Percentiles rank a stretch among this genome's conserved stretches.
Conservation (phyloP, 2,797 vertebrate species). For the Melanotaenia maccullochi region DNA sequence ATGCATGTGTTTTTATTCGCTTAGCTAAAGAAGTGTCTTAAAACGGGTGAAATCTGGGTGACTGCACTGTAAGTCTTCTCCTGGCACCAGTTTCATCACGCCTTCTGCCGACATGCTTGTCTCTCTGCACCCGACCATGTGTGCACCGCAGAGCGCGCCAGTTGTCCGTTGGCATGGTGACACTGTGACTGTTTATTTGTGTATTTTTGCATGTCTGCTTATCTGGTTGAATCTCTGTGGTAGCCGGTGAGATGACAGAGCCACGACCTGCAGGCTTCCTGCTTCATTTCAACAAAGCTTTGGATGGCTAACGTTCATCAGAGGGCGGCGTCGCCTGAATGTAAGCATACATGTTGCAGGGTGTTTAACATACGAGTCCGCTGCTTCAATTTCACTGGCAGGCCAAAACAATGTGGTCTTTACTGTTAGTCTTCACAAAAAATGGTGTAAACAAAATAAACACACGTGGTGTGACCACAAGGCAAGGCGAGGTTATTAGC, state of each 20-base stretch:
- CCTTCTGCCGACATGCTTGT: slow-evolving; percentile 35
- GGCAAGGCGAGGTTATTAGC: too few species aligned
- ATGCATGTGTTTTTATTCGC: background rate
- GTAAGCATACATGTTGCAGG: too few species aligned
- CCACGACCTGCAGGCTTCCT: slow-evolving; percentile 60
- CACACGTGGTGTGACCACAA: too few species aligned
- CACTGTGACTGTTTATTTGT: slow-evolving; percentile 5
- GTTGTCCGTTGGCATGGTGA: slow-evolving; percentile 43
- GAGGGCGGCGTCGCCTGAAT: too few species aligned
- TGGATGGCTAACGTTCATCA: background rate
- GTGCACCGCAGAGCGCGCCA: slow-evolving; percentile 36
- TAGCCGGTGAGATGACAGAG: slow-evolving; percentile 6
- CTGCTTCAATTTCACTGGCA: too few species aligned
- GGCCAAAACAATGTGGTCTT: too few species aligned
- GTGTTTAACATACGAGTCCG: too few species aligned
- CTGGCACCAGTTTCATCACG: background rate
- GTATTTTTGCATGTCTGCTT: slow-evolving; percentile 13
- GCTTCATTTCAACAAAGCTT: background rate
- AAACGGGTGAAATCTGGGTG: background rate
- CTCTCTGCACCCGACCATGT: slow-evolving; percentile 45
- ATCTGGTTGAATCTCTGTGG: slow-evolving; percentile 12
- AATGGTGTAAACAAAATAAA: too few species aligned
- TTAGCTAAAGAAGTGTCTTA: too few species aligned
- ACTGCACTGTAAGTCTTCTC: too few species aligned
- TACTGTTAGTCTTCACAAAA: too few species aligned